Percentiles rank a stretch among this genome's conserved stretches.
phyloP scores from a whole-genome alignment of 2,797 vertebrate species.

The Lagorchestes hirsutus region DNA sequence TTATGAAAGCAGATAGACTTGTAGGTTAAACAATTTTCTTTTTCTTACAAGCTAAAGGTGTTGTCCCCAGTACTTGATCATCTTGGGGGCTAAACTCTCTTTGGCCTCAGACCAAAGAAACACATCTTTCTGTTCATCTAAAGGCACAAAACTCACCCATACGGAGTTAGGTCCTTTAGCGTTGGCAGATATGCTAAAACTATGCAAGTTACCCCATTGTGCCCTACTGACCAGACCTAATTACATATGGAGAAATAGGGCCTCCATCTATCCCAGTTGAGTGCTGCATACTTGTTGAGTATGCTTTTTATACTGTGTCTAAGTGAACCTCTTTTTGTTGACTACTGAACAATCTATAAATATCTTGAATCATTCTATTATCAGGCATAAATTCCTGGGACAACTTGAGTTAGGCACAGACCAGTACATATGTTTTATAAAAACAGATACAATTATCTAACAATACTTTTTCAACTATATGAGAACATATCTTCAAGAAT shows the following conservation, averaged over 20 bases:
- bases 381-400: not conserved
- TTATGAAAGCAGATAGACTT: not conserved
- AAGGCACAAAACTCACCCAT: not conserved
- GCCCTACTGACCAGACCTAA: not conserved
- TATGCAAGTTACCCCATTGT: not conserved
- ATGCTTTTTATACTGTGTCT: not conserved
- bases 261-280: not conserved
- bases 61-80: not conserved
- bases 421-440: not conserved
- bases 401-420: not conserved
- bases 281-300: not conserved
- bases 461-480: not conserved
- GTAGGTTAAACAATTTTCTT: not conserved
- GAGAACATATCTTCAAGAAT: not conserved
- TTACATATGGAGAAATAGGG: not conserved
- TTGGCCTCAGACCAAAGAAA: not conserved
- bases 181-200: not conserved
- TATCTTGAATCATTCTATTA: not conserved
- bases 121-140: not conserved
- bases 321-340: not conserved
- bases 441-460: not conserved
- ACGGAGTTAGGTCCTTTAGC: not conserved
- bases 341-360: not conserved
- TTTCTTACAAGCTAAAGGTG: not conserved
- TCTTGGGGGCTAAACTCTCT: not conserved